Base-by-base conservation (phyloP, 2,113 vertebrate species). In the Semicossyphus pulcher region DNA sequence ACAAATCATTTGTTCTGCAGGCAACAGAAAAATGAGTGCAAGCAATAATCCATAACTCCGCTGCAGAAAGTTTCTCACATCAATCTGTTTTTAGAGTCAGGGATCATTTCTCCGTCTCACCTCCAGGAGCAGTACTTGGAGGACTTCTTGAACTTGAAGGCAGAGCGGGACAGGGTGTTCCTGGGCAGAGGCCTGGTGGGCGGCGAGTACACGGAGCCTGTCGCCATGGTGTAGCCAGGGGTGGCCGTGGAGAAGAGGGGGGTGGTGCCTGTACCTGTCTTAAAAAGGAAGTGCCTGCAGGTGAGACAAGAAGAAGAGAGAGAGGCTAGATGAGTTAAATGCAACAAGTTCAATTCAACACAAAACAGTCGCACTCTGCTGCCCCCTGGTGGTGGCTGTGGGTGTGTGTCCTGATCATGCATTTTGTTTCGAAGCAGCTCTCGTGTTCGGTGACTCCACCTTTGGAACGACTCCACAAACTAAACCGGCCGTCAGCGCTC, bases 121-220 rank as follows among this genome's bases (percentile, higher is more conserved):
- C 97, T 96, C 98, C 98, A 99, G 78, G 97, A 98, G 93, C 98
- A 99, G 93, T 97, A 97, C 92, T 96, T 98, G 0, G 97, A 97
- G 58, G 97, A 97, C 76, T 99, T 99, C 95, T 99, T 99, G 92
- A 99, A 99, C 92, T 99, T 99, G 94, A 99, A 99, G 91, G 97
- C 97, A 85, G 97, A 98, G 90, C 97, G 96, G 84, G 97, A 98
- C 20, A 99, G 93, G 63, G 98, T 98, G 85, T 97, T 99, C 88
- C 97, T 94, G 63, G 97, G 97, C 86, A 99, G 90, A 23, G 98
- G 98, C 87, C 98, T 95, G 76, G 98, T 97, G 59, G 97, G 97
- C 45, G 97, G 97, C 0, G 97, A 98, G 87, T 99, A 99, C 83
- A 99, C 97, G 4, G 97, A 97, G 84, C 98, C 96, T 26, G 98